Percentiles rank a stretch among this genome's conserved stretches.
Evolutionary conservation across 2,113 vertebrate genomes (phyloP).

Genomic region (Rallus limicola): DNA sequence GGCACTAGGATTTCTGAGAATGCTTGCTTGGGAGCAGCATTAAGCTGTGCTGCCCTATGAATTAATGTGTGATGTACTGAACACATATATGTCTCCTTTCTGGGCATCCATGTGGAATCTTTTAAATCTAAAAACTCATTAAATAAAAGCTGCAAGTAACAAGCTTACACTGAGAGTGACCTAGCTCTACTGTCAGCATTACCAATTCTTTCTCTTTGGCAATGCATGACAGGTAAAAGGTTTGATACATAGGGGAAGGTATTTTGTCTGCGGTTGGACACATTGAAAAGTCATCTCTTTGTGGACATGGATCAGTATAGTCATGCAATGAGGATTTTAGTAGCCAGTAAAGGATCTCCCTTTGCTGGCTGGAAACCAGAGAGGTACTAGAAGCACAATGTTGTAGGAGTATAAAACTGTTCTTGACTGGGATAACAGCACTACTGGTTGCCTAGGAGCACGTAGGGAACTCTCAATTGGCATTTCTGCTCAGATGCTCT

Average conservation of each 20-base stretch:
- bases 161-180: neutral
- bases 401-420: neutral
- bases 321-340: neutral
- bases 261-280: neutral
- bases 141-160: slow-evolving; percentile 17
- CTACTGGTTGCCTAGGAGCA: neutral
- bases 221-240: neutral
- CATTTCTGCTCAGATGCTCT: neutral
- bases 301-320: neutral
- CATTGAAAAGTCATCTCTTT: neutral
- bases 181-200: neutral
- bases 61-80: slow-evolving; percentile 40
- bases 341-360: neutral
- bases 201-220: neutral
- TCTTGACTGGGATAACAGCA: neutral
- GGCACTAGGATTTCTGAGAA: slow-evolving; percentile 27
- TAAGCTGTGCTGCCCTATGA: slow-evolving; percentile 15
- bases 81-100: slow-evolving; percentile 2
- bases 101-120: slow-evolving; percentile 13
- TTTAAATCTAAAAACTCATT: slow-evolving; percentile 44
- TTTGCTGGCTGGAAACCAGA: neutral
- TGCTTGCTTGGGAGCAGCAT: slow-evolving; percentile 8
- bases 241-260: neutral
- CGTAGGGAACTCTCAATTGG: neutral
- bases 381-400: neutral